Evolutionary conservation across 2,888 invertebrate genomes (phyloP), one percentile per base, ranked within the genome.

Genomic region (Aspidiotus destructor): DNA sequence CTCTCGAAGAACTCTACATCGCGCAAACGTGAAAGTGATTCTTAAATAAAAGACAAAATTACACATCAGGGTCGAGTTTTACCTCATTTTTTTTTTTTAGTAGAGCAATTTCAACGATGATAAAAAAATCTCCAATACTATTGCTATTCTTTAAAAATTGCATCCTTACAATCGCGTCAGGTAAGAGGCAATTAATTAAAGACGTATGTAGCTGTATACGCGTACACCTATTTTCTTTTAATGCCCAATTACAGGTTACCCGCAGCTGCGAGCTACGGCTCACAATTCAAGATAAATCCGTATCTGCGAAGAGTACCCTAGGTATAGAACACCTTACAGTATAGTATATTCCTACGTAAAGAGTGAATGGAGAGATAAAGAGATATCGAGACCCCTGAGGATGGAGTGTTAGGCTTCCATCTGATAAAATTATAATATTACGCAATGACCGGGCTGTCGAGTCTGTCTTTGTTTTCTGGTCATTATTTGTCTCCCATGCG

Each of bases 241-340:
- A 65, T 65, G 54, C 55, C 65, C 65, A 65, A 65, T 65, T 65
- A 65, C 44, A 65, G 65, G 65, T 55, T 65, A 65, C 41, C 58
- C 48, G 48, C 10, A 48, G 48, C 48, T n/a, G 48, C 10, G 48
- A 48, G 48, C 10, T n/a, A 13, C 11, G 48, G 10, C 11, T 48
- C 10, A 11, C 48, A 13, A 11, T 48, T 48, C n/a, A 11, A 48
- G 48, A 48, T 48, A n/a, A 11, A 48, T 48, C 48, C 48, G n/a
- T 48, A 48, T 48, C 48, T n/a, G 48, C 48, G n/a, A 48, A 48
- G 11, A 13, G n/a, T n/a, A 48, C 28, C 28, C 28, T 28, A 28
- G 28, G 28, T 28, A 28, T 28, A 28, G 28, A 28, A 28, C 28
- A 28, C 28, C 28, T 28, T 28, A 28, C 28, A 28, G 28, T 28